Conservation (phyloP, 2,113 vertebrate species). For the Aldabrachelys gigantea region DNA sequence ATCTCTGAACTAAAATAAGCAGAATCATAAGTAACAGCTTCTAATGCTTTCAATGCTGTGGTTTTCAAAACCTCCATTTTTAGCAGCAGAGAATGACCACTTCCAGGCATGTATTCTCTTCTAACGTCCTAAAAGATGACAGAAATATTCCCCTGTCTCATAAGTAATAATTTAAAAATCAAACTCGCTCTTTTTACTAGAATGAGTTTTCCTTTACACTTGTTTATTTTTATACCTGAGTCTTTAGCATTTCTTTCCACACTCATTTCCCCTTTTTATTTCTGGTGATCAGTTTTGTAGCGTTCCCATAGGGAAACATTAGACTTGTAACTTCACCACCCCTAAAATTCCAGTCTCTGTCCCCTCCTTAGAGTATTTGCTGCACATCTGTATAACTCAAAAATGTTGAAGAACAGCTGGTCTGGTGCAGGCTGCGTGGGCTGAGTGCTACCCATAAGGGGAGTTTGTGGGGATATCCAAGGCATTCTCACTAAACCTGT, state of each 20-base stretch:
- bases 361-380: neutral
- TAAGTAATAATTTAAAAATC: neutral
- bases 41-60: neutral
- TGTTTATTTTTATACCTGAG: neutral
- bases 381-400: neutral
- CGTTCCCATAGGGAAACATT: rapidly evolving
- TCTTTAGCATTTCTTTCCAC: rapidly evolving
- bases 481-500: rapidly evolving
- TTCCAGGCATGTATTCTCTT: neutral
- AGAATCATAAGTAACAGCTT: neutral
- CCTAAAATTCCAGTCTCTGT: rapidly evolving
- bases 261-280: neutral
- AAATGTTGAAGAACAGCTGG: rapidly evolving
- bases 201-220: rapidly evolving
- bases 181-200: no score
- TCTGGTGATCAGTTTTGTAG: rapidly evolving
- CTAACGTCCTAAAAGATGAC: neutral
- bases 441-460: neutral
- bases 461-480: rapidly evolving
- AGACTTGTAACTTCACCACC: neutral
- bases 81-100: neutral
- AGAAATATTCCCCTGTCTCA: neutral
- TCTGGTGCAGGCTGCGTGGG: rapidly evolving
- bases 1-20: conserved; percentile 7
- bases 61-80: neutral